Conservation (phyloP, 2,797 vertebrate species). For the Xiphophorus birchmanni region DNA sequence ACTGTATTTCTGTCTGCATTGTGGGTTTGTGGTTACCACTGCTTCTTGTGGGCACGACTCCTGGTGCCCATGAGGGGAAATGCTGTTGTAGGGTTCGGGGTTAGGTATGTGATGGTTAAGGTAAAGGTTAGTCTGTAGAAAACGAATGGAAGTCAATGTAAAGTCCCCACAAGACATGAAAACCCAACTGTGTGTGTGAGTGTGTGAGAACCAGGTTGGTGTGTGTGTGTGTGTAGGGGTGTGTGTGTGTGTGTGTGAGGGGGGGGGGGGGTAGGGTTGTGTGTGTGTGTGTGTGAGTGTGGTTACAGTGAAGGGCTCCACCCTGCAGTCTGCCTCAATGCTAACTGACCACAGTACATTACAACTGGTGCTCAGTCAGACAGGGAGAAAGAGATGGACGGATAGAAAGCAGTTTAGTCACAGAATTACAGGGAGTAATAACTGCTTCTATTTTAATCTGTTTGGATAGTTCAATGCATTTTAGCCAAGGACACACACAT, state of each 20-base stretch:
- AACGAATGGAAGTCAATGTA: too few species aligned
- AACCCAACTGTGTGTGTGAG: background rate
- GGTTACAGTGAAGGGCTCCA: slow-evolving; percentile 58
- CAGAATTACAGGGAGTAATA: slow-evolving; percentile 46
- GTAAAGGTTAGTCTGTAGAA: too few species aligned
- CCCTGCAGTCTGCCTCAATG: slow-evolving; percentile 55
- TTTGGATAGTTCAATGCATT: slow-evolving; percentile 48
- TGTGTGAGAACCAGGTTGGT: too few species aligned
- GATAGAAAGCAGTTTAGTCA: slow-evolving; percentile 21
- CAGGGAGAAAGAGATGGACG: slow-evolving; percentile 13
- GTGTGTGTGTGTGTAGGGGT: background rate
- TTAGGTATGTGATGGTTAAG: too few species aligned
- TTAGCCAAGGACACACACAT: slow-evolving; percentile 36
- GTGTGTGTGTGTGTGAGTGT: slow-evolving; percentile 39
- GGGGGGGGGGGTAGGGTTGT: too few species aligned
- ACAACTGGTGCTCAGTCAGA: slow-evolving; percentile 18
- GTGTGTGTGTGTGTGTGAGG: slow-evolving; percentile 28
- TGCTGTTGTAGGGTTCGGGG: too few species aligned
- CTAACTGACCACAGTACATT: slow-evolving; percentile 52
- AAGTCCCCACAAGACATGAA: too few species aligned
- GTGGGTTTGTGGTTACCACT: too few species aligned
- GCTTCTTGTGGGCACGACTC: too few species aligned
- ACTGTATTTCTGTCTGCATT: too few species aligned
- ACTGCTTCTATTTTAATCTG: slow-evolving; percentile 66
- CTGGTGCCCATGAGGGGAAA: too few species aligned